Evolutionary conservation across 2,888 invertebrate genomes (phyloP).

Genomic region (Danaus chrysippus): DNA sequence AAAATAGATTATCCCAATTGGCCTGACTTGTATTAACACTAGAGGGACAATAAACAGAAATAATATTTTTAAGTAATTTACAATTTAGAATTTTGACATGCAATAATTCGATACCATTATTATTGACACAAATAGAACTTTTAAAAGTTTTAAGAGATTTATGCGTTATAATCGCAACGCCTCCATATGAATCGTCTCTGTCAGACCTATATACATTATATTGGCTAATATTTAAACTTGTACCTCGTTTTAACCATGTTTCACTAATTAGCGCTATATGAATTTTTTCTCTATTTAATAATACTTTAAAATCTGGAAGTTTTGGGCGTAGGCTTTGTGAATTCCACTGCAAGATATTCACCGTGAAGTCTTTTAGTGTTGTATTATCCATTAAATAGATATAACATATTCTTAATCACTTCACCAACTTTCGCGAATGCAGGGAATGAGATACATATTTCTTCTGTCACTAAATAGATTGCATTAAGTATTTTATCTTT

Average conservation of each 20-base stretch:
- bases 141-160: slow-evolving; percentile 1
- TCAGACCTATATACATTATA: slow-evolving; percentile 12
- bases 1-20: slow-evolving; percentile 9
- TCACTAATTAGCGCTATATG: slow-evolving; percentile 13
- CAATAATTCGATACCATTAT: slow-evolving; percentile 9
- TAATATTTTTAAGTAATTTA: slow-evolving; percentile 7
- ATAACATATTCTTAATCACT: no score
- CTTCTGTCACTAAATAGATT: no score
- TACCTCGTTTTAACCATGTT: slow-evolving; percentile 11
- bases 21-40: slow-evolving; percentile 1
- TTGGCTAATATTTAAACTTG: no score
- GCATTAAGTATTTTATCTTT: no score
- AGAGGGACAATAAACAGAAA: slow-evolving; percentile 19
- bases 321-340: no score
- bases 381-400: slow-evolving; percentile 9
- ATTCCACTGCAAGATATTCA: no score
- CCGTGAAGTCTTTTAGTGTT: slow-evolving; percentile 8
- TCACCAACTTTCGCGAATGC: no score
- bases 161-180: slow-evolving; percentile 10
- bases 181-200: slow-evolving; percentile 9
- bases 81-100: slow-evolving; percentile 13
- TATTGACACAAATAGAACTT: not conserved
- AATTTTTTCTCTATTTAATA: slow-evolving; percentile 10
- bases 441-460: no score
- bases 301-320: slow-evolving; percentile 3